Base-by-base conservation (phyloP, 2,113 vertebrate genomes). In the Gallinago jamesoni region DNA sequence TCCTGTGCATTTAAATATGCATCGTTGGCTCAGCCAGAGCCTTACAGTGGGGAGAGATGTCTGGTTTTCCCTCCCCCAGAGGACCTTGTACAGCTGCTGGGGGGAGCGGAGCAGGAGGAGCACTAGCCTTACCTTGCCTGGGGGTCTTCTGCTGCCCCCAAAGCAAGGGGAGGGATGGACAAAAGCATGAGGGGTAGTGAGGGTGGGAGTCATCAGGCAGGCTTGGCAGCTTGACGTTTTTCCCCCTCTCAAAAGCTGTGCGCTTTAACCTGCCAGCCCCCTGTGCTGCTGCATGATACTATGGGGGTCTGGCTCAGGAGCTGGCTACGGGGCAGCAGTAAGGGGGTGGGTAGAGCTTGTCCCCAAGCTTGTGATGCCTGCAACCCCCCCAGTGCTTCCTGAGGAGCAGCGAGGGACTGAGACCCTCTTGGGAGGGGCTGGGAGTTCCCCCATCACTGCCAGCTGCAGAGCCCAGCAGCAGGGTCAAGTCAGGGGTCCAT, bases 1-100 rank as follows among this genome's bases (percentile, higher is more conserved):
- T 97, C 66, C 86, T 1, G 0, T 96, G 96, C 94, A 93, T 96
- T 92, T 96, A 93, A 96, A 96, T 90, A 87, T 60, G 76, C 69
- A 57, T 41, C 7, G 2, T 13, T 0, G 7, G 21, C 85, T 94
- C 68, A 89, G 88, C 19, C 72, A 75, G 56, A 72, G 60, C 83
- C 43, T 70, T 78, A 12, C 13, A 48, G 72, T 67, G 41, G n/a
- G 25, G 12, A 41, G 64, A 23, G 4, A 48, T 60, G 88, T 93
- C 93, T 96, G 81, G 13, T 74, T 90, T 83, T 77, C 35, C 22
- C 35, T 60, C 9, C 17, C 62, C 27, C 67, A 55, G 59, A 87
- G 50, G 66, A 66, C 37, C 27, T 75, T 19, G 43, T 45, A 14
- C 25, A 60, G 60, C 79, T 92, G 16, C 47, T 84, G 62, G 15